Evolutionary conservation across 2,888 invertebrate species (phyloP).

Genomic region (Lydus trimaculatus): DNA sequence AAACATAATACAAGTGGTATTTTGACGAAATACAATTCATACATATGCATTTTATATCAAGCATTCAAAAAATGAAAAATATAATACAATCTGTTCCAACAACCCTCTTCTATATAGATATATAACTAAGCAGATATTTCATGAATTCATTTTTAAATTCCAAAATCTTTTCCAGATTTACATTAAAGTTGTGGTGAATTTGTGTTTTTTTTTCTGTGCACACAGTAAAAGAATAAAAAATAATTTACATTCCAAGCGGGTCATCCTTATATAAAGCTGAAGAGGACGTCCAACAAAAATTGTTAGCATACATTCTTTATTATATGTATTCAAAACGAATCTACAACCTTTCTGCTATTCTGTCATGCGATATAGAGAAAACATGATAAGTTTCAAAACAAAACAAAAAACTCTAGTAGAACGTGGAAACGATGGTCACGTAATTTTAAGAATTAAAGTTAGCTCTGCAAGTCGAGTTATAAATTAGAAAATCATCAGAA

Average conservation of each 20-base stretch:
- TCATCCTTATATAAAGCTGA: constrained; percentile 1
- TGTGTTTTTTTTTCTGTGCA: background rate
- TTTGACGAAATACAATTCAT: background rate
- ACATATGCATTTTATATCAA: background rate
- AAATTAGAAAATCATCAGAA: too few species aligned
- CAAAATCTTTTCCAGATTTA: constrained; percentile 4
- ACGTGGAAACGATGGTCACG: too few species aligned
- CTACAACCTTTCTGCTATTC: background rate
- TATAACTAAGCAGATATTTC: background rate
- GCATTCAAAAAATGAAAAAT: background rate
- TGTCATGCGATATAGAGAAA: background rate
- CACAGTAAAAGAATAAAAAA: background rate
- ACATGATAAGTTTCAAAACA: too few species aligned
- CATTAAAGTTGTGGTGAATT: background rate
- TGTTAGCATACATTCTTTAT: background rate
- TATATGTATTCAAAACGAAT: background rate
- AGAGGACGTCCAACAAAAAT: constrained; percentile 1
- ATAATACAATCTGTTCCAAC: background rate
- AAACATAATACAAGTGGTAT: background rate
- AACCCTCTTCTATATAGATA: too few species aligned
- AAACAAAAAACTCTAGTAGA: too few species aligned
- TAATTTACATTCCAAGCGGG: constrained; percentile 8
- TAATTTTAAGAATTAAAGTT: too few species aligned
- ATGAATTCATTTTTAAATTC: constrained; percentile 7
- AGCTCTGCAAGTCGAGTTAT: too few species aligned